Evolutionary conservation across 2,113 vertebrate genomes (phyloP).

Genomic region (Peromyscus leucopus): DNA sequence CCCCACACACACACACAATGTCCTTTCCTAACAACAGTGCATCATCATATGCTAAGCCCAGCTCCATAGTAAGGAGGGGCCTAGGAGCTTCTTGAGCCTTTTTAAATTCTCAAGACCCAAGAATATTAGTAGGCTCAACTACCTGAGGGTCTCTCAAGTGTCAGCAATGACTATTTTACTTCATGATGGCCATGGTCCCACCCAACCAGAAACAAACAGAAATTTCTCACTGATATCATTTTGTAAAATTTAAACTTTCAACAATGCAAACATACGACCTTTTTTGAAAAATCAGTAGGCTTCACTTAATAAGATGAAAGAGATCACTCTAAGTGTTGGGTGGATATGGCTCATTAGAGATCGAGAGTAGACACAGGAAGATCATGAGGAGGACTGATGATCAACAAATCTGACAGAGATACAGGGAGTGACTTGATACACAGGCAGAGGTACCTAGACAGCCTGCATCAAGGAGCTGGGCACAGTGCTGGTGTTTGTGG

Average conservation of each 20-base stretch:
- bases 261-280: background rate
- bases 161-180: background rate
- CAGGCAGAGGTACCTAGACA: background rate
- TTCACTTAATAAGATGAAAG: background rate
- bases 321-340: background rate
- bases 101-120: background rate
- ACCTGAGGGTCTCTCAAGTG: background rate
- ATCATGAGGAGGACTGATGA: accelerated
- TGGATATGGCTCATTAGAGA: background rate
- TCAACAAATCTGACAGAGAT: background rate
- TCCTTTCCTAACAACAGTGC: background rate
- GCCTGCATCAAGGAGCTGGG: background rate
- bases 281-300: background rate
- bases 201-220: background rate
- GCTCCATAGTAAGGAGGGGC: background rate
- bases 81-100: background rate
- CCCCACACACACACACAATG: background rate
- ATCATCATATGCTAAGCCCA: background rate
- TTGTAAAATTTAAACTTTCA: background rate
- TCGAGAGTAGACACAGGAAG: background rate
- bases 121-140: background rate
- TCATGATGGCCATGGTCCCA: background rate
- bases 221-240: background rate
- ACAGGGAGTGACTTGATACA: background rate
- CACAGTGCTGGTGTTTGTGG: background rate